Conservation (phyloP, 2,888 invertebrate genomes). For the Sinelater perroti region DNA sequence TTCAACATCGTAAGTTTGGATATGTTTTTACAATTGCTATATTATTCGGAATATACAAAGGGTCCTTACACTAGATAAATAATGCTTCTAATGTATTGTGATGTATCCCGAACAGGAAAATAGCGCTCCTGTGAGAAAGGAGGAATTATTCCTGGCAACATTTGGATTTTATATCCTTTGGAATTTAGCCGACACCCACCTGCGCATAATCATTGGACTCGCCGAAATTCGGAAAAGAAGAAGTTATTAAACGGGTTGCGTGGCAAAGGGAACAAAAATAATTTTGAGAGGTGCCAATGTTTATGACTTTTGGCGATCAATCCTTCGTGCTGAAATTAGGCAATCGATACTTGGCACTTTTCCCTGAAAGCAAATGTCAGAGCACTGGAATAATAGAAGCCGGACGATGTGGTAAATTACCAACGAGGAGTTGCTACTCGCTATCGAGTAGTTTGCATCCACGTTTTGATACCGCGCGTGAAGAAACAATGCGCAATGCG, state of each 20-base stretch:
- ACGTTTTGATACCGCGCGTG: neutral
- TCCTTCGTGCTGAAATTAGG: constrained; percentile 2
- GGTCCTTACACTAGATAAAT: no score
- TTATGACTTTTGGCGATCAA: constrained; percentile 8
- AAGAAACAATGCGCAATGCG: neutral
- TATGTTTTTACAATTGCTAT: no score
- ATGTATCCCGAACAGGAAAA: no score
- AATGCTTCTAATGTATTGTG: no score
- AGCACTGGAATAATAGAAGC: constrained; percentile 1
- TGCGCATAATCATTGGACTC: no score
- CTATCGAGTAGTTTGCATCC: neutral
- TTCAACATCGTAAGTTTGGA: no score
- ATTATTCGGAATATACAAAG: no score
- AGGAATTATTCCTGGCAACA: neutral
- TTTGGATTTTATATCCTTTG: neutral
- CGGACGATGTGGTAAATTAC: constrained; percentile 6
- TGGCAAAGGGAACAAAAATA: constrained; percentile 12
- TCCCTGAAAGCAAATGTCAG: constrained; percentile 4
- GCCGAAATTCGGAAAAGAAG: no score
- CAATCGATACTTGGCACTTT: constrained; percentile 13
- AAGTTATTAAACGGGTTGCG: neutral
- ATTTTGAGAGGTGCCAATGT: constrained; percentile 13
- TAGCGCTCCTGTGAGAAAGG: no score
- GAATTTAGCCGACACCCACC: neutral
- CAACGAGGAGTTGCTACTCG: no score